Conservation (phyloP, 2,888 invertebrate genomes). For the Sthenelais limicola region DNA sequence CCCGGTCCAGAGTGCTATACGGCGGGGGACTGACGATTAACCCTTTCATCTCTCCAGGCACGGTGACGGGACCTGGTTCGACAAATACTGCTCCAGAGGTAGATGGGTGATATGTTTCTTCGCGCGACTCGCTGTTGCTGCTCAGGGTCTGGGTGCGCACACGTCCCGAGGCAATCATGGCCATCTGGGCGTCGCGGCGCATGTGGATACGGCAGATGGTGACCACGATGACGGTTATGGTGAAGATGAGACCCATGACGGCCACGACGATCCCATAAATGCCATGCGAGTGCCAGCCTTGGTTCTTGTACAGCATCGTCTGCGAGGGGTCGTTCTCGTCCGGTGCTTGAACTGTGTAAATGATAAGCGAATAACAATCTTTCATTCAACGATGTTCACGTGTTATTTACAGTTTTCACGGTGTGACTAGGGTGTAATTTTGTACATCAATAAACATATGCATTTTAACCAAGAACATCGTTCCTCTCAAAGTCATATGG, state of each 20-base stretch:
- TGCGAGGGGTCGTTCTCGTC: neutral
- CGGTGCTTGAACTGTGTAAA: slow-evolving; percentile 8
- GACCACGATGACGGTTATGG: slow-evolving; percentile 26
- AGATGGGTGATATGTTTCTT: neutral
- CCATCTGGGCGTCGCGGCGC: slow-evolving; percentile 20
- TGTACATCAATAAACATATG: no score
- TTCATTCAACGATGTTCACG: no score
- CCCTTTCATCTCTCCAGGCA: neutral
- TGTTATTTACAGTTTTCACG: no score
- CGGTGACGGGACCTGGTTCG: neutral
- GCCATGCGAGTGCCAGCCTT: slow-evolving; percentile 21
- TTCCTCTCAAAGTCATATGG: no score
- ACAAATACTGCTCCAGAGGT: slow-evolving; percentile 1
- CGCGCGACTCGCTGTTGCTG: neutral
- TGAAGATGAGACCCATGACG: slow-evolving; percentile 18
- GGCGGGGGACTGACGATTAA: slow-evolving; percentile 27
- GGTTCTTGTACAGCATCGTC: slow-evolving; percentile 5
- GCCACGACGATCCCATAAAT: slow-evolving; percentile 27
- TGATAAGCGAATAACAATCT: no score
- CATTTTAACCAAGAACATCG: no score
- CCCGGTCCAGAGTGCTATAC: neutral
- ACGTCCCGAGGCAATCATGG: neutral
- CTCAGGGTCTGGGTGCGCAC: neutral
- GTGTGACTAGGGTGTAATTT: no score
- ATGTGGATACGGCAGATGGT: slow-evolving; percentile 37